phyloP scores from a whole-genome alignment of 2,113 vertebrate species.

The Chinchilla lanigera region DNA sequence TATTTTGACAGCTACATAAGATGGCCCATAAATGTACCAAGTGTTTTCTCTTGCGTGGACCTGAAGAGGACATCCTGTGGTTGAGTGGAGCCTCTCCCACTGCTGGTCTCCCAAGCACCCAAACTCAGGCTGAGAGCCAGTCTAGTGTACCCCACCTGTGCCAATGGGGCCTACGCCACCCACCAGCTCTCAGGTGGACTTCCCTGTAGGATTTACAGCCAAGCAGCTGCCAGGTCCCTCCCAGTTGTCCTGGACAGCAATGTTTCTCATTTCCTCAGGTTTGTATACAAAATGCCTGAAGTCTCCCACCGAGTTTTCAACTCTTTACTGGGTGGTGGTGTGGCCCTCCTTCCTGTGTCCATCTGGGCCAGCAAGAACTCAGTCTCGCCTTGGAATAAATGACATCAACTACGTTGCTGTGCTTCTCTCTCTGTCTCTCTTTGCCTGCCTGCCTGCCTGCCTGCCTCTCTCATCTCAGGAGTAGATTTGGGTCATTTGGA shows the following conservation, averaged over 20 bases:
- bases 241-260: not conserved
- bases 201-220: not conserved
- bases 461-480: not conserved
- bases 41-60: not conserved
- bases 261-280: not conserved
- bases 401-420: not conserved
- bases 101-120: not conserved
- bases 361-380: not conserved
- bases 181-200: not conserved
- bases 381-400: not conserved
- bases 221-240: not conserved
- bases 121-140: not conserved
- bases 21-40: not conserved
- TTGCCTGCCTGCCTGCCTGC: not conserved
- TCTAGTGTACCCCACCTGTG: not conserved
- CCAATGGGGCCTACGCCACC: not conserved
- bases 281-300: not conserved
- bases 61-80: not conserved
- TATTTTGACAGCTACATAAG: not conserved
- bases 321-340: not conserved
- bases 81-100: not conserved
- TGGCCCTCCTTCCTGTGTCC: not conserved
- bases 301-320: not conserved
- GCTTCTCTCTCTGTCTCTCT: not conserved
- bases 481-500: constrained; percentile 8